Conservation (phyloP, 2,888 invertebrate genomes). For the Eupsilia transversa region DNA sequence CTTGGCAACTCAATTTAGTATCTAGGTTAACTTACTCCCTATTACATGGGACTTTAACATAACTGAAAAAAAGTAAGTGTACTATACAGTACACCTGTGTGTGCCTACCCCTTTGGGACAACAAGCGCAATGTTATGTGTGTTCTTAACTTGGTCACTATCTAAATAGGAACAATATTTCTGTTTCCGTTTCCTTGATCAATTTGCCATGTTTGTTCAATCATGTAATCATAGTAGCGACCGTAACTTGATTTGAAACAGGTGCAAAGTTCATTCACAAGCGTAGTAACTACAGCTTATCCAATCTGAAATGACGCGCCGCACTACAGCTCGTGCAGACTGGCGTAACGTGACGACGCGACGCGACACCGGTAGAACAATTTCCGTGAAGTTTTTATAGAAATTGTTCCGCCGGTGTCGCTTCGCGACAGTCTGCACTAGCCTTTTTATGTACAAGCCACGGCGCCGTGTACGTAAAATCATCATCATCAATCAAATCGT, state of each 20-base stretch:
- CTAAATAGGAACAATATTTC: background rate
- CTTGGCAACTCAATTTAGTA: background rate
- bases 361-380: too few species aligned
- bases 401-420: too few species aligned
- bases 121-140: background rate
- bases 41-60: background rate
- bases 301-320: too few species aligned
- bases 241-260: background rate
- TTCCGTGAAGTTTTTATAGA: too few species aligned
- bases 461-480: too few species aligned
- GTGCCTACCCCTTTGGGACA: background rate
- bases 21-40: background rate
- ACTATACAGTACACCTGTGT: background rate
- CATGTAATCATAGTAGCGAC: conserved; percentile 17
- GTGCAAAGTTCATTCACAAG: conserved; percentile 21
- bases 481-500: too few species aligned
- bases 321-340: too few species aligned
- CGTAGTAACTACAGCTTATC: background rate
- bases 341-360: too few species aligned
- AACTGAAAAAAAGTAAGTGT: background rate
- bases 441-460: too few species aligned
- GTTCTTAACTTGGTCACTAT: background rate
- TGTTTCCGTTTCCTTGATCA: background rate
- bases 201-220: conserved; percentile 25
- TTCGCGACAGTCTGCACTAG: too few species aligned